A percentile compares a stretch with the other conserved stretches of the same genome.
phyloP scores from a whole-genome alignment of 1,140 invertebrate genomes.

The Parapsyche elsis region DNA sequence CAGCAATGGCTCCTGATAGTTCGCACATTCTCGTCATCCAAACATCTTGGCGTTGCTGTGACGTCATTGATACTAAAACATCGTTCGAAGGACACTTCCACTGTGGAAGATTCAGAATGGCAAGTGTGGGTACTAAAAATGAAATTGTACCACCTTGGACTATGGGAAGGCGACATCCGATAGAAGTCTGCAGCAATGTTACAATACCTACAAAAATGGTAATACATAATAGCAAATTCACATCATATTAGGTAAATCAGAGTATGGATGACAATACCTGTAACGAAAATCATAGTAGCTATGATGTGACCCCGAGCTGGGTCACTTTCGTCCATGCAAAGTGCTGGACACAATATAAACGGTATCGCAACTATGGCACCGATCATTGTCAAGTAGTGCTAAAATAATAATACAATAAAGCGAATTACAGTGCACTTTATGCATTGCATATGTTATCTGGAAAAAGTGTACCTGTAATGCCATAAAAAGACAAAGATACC shows the following conservation, averaged over 20 bases:
- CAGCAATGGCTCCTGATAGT: slow-evolving; percentile 86
- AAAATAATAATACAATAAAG: slow-evolving; percentile 52
- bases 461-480: slow-evolving; percentile 77
- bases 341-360: slow-evolving; percentile 81
- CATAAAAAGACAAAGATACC: slow-evolving; percentile 85
- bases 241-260: no score
- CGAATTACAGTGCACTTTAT: slow-evolving; percentile 33
- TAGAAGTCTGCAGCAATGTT: slow-evolving; percentile 82
- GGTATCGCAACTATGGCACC: slow-evolving; percentile 87
- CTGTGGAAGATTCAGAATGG: slow-evolving; percentile 80
- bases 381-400: slow-evolving; percentile 92
- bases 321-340: slow-evolving; percentile 85
- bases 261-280: slow-evolving; percentile 61
- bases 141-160: slow-evolving; percentile 86
- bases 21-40: slow-evolving; percentile 85
- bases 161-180: slow-evolving; percentile 76
- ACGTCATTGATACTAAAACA: slow-evolving; percentile 68
- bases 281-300: slow-evolving; percentile 90
- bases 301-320: slow-evolving; percentile 84
- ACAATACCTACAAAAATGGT: slow-evolving; percentile 71
- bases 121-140: slow-evolving; percentile 86
- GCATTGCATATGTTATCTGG: slow-evolving; percentile 5
- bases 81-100: slow-evolving; percentile 79
- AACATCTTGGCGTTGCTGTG: slow-evolving; percentile 71
- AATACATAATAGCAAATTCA: background rate